phyloP scores from a whole-genome alignment of 2,113 vertebrate species.

The Corapipo altera region DNA sequence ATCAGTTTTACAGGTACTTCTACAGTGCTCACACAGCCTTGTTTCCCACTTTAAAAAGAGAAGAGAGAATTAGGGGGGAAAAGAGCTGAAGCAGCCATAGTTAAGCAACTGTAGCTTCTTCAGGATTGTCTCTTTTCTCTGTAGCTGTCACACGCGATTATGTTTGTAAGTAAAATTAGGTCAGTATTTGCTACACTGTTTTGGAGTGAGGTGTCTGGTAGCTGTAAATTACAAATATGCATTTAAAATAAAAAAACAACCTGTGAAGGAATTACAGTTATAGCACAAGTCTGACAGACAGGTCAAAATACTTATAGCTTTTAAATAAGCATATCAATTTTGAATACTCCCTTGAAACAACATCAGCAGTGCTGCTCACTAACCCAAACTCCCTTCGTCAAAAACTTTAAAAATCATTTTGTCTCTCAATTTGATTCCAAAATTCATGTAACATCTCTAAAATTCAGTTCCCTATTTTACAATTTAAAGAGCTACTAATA shows the following conservation, averaged over 20 bases:
- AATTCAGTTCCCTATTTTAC: background rate
- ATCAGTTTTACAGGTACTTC: background rate
- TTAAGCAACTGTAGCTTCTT: background rate
- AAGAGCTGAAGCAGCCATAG: background rate
- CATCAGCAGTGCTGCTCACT: background rate
- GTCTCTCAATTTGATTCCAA: background rate
- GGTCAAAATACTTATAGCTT: background rate
- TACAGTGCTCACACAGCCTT: background rate
- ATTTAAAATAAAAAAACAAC: background rate
- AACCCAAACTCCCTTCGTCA: background rate
- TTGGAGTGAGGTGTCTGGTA: background rate
- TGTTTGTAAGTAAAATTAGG: conserved; percentile 4
- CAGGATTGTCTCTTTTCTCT: background rate
- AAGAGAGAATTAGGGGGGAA: background rate
- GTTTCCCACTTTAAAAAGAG: background rate
- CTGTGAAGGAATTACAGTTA: background rate
- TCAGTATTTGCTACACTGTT: conserved; percentile 11
- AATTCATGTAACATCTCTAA: background rate
- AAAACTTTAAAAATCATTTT: background rate
- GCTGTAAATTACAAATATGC: background rate
- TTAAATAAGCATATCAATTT: background rate
- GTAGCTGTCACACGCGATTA: background rate
- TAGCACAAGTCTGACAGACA: background rate
- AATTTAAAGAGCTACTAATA: background rate
- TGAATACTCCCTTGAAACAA: background rate